Base-by-base conservation (phyloP, 1,140 invertebrate genomes). In the Zaprionus davidi region DNA sequence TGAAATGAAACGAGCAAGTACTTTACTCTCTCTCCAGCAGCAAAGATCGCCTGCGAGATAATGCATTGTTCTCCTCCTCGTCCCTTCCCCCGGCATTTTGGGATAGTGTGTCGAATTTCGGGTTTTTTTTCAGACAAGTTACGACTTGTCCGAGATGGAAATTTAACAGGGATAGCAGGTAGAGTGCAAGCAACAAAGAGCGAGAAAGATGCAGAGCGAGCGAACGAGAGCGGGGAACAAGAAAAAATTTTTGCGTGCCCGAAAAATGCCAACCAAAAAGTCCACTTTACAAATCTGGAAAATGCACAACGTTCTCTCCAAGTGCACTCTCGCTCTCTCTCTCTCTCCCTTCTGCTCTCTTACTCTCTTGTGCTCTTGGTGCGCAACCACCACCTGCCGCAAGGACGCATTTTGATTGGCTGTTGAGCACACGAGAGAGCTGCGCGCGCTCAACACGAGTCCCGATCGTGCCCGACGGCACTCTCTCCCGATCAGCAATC, bases 331-430 rank as follows among this genome's bases (percentile, higher is more conserved):
- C 57, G 36, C 68, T 59, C 64, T 22, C 22, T 7, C n/a, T n/a
- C 73, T 44, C 62, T 66, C 46, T 53, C 26, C 62, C 51, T 31
- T 56, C n/a, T 65, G 13, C 17, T 20, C 55, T 59, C 46, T 67
- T n/a, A 7, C 64, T 22, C 28, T 31, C 77, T 58, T 65, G 64
- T 22, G 57, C 31, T 57, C 28, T 70, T 22, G 41, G 5, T 66
- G 69, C 44, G 65, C 69, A 87, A 91, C 88, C 87, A 91, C 87
- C 87, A 91, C 87, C 87, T 91, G 87, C 87, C 79, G 13, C 71
- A 55, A 76, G 53, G 55, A 67, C 46, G 73, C 36, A 20, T 65
- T 75, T 58, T 68, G 31, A 91, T 91, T 91, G 87, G 87, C 55
- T 67, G 38, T 5, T 38, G 17, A 7, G 13, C 17, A 34, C 15